phyloP scores from a whole-genome alignment of 2,888 invertebrate species.

The Leptarthrus brevirostris region DNA sequence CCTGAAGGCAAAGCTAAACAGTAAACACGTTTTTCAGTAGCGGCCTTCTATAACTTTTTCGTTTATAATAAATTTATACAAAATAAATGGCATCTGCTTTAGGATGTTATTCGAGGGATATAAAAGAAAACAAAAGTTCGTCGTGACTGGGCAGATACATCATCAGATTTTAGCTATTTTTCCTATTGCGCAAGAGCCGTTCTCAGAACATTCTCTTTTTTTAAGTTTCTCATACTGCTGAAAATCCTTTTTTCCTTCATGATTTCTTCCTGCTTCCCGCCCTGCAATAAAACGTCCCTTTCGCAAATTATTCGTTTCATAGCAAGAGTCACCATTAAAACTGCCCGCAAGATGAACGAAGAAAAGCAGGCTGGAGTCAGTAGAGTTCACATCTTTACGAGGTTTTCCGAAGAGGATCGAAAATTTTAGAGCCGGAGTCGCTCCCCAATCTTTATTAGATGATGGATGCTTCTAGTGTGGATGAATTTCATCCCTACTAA shows the following conservation, averaged over 20 bases:
- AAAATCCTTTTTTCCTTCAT: not conserved
- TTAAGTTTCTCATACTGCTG: not conserved
- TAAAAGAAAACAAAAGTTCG: not conserved
- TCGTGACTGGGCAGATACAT: not conserved
- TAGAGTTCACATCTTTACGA: not conserved
- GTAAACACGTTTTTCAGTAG: not conserved
- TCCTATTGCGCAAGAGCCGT: slow-evolving; percentile 5
- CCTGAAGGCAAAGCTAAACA: not conserved
- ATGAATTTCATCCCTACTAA: slow-evolving; percentile 21
- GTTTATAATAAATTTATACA: slow-evolving; percentile 19
- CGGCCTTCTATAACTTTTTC: not conserved
- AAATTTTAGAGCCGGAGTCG: not conserved
- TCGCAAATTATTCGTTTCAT: not conserved
- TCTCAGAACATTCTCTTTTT: too few relatives aligned
- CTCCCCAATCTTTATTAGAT: not conserved
- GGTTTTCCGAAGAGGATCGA: not conserved
- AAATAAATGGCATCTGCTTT: slow-evolving; percentile 11
- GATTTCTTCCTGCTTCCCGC: not conserved
- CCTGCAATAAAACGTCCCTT: not conserved
- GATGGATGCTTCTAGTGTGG: not conserved
- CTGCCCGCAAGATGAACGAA: not conserved
- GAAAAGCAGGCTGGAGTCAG: not conserved
- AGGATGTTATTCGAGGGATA: slow-evolving; percentile 1
- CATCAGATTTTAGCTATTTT: slow-evolving; percentile 12
- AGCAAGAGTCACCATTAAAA: not conserved